A percentile compares a stretch with the other conserved stretches of the same genome.
Conservation (phyloP, 2,797 vertebrate genomes). For the Sebastes iracundus region DNA sequence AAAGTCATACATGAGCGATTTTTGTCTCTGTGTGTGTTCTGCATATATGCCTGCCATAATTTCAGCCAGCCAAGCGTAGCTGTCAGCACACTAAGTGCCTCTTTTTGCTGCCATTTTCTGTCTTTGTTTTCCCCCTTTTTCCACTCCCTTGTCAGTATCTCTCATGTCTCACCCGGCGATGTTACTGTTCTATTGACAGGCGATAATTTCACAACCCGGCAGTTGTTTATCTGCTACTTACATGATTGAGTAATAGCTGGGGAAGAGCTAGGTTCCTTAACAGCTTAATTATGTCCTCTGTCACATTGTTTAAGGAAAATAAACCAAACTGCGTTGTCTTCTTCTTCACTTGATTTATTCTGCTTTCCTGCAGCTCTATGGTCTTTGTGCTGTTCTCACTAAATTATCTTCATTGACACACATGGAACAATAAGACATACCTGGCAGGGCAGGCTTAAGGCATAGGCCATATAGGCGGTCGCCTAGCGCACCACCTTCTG, state of each 20-base stretch:
- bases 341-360: neutral
- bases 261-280: constrained; percentile 39
- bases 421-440: neutral
- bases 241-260: constrained; percentile 56
- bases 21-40: constrained; percentile 3
- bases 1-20: neutral
- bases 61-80: constrained; percentile 2
- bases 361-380: neutral
- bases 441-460: too few species aligned
- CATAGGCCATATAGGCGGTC: too few species aligned
- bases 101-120: constrained; percentile 17
- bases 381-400: neutral
- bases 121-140: constrained; percentile 16
- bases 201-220: constrained; percentile 61
- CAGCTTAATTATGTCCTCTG: constrained; percentile 65
- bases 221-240: constrained; percentile 55
- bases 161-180: constrained; percentile 15
- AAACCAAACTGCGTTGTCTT: constrained; percentile 33
- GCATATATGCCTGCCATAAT: neutral
- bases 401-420: neutral
- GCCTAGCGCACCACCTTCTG: too few species aligned
- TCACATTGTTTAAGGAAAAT: constrained; percentile 71
- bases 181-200: constrained; percentile 58
- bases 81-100: constrained; percentile 30
- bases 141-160: constrained; percentile 42